Evolutionary conservation across 2,797 vertebrate genomes (phyloP).

Genomic region (Selene dorsalis): DNA sequence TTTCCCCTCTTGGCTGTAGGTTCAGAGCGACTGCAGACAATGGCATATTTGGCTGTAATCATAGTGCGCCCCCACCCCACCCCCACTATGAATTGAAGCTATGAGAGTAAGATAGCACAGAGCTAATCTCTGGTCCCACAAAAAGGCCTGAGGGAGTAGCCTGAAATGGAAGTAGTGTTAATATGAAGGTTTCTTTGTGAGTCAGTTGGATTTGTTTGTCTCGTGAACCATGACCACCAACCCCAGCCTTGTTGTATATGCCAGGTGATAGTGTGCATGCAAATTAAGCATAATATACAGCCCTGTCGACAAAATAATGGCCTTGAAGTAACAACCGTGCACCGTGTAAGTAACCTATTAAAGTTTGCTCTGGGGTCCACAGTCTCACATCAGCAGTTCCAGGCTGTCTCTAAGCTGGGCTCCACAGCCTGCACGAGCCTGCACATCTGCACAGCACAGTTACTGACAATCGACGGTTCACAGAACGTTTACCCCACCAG

Average conservation of each 20-base stretch:
- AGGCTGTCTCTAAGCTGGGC: slow-evolving; percentile 36
- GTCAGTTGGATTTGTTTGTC: slow-evolving; percentile 36
- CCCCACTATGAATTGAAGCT: slow-evolving; percentile 59
- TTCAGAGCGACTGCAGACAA: slow-evolving; percentile 78
- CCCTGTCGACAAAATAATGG: slow-evolving; percentile 44
- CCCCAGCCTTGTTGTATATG: slow-evolving; percentile 13
- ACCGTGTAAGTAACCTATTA: slow-evolving; percentile 65
- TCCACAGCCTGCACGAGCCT: slow-evolving; percentile 59
- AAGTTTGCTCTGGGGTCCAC: slow-evolving; percentile 65
- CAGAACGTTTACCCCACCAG: slow-evolving; percentile 17
- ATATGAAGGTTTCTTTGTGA: slow-evolving; percentile 33
- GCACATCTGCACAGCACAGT: slow-evolving; percentile 72
- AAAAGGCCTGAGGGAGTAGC: slow-evolving; percentile 61
- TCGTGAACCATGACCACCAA: slow-evolving; percentile 39
- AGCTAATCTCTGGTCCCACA: slow-evolving; percentile 72
- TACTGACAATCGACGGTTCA: slow-evolving; percentile 64
- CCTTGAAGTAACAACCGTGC: slow-evolving; percentile 51
- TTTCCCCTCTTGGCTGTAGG: slow-evolving; percentile 72
- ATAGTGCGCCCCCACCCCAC: slow-evolving; percentile 25
- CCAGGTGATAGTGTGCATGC: slow-evolving; percentile 25
- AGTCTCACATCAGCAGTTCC: slow-evolving; percentile 65
- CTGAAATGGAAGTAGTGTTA: slow-evolving; percentile 62
- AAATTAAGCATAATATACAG: slow-evolving; percentile 45
- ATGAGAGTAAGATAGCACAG: slow-evolving; percentile 70
- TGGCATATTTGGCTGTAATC: slow-evolving; percentile 76